phyloP scores from a whole-genome alignment of 2,113 vertebrate genomes.

The Ophiodon elongatus region DNA sequence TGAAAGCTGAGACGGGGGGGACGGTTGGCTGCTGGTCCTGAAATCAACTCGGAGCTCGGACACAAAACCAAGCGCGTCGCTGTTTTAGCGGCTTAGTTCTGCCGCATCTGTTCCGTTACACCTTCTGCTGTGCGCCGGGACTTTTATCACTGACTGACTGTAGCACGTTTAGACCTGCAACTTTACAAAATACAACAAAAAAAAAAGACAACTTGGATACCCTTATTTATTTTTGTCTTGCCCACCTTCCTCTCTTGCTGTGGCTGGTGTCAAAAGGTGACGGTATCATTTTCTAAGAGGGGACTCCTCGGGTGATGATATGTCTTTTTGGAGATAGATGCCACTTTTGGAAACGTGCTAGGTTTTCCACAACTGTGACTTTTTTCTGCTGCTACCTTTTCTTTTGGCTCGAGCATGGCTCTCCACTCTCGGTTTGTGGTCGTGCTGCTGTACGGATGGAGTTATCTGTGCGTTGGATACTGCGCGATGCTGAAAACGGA shows the following conservation, averaged over 20 bases:
- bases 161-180: slow-evolving; percentile 12
- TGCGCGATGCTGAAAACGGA: slow-evolving; percentile 79
- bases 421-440: slow-evolving; percentile 74
- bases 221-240: neutral
- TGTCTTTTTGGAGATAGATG: slow-evolving; percentile 57
- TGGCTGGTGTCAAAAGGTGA: slow-evolving; percentile 44
- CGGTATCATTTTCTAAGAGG: slow-evolving; percentile 34
- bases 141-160: neutral
- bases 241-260: slow-evolving; percentile 12
- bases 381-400: neutral
- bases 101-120: slow-evolving; percentile 13
- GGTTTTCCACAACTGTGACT: slow-evolving; percentile 24
- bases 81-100: slow-evolving; percentile 10
- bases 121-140: slow-evolving; percentile 16
- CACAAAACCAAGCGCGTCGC: slow-evolving; percentile 65
- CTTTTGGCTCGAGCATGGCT: slow-evolving; percentile 81
- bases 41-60: slow-evolving; percentile 66
- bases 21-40: slow-evolving; percentile 73
- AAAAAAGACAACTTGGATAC: slow-evolving; percentile 31
- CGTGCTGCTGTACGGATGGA: slow-evolving; percentile 86
- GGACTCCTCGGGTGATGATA: slow-evolving; percentile 69
- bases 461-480: slow-evolving; percentile 81
- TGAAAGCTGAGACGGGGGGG: slow-evolving; percentile 76
- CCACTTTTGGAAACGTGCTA: slow-evolving; percentile 50
- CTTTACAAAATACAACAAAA: neutral